A percentile compares a stretch with the other conserved stretches of the same genome.
phyloP scores from a whole-genome alignment of 2,888 invertebrate species.

The Artemia sp. region DNA sequence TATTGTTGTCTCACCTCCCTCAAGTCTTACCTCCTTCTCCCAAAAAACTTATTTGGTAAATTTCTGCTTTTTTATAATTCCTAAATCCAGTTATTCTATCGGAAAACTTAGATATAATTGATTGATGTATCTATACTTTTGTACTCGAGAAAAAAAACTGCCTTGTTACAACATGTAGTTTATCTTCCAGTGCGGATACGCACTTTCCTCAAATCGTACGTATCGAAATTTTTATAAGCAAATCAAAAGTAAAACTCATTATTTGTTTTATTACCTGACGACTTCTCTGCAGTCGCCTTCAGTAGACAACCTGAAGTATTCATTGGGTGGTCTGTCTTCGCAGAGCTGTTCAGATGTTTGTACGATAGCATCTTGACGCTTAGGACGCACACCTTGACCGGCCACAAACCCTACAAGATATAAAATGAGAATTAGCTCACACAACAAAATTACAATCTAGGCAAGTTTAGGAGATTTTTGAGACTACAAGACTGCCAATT shows the following conservation, averaged over 20 bases:
- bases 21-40: too few species aligned
- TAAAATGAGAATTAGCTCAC: slow-evolving; percentile 3
- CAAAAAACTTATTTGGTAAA: too few species aligned
- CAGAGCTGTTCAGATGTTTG: slow-evolving; percentile 56
- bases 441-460: slow-evolving; percentile 6
- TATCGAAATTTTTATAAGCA: too few species aligned
- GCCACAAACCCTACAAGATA: slow-evolving; percentile 32
- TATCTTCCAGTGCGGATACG: too few species aligned
- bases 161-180: too few species aligned
- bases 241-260: neutral
- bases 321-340: slow-evolving; percentile 68
- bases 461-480: neutral
- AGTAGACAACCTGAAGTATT: slow-evolving; percentile 68
- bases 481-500: neutral
- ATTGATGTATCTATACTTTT: too few species aligned
- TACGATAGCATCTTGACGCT: slow-evolving; percentile 43
- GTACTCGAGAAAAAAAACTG: too few species aligned
- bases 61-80: too few species aligned
- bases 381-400: slow-evolving; percentile 37
- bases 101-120: too few species aligned
- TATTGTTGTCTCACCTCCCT: too few species aligned
- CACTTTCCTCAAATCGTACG: too few species aligned
- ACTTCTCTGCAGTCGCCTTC: slow-evolving; percentile 83
- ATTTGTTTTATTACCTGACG: slow-evolving; percentile 49
- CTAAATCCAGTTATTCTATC: too few species aligned